These are phyloP conservation scores for Aegithalos caudatus DNA, from an alignment of 2,113 vertebrate species.

Conservation along the genomic window DNA sequence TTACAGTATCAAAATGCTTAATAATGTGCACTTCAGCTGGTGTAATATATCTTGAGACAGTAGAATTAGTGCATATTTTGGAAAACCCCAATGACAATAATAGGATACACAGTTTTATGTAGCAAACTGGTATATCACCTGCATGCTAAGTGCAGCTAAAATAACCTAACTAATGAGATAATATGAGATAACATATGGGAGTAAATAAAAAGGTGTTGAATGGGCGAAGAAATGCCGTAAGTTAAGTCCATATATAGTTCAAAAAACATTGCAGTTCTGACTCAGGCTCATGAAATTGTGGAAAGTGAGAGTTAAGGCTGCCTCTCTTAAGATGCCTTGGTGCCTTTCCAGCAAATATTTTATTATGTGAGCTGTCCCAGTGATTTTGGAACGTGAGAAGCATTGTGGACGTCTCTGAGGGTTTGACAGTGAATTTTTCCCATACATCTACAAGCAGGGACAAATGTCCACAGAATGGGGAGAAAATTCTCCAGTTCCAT, in stretches of 20 bases:
- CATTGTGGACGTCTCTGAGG: neutral
- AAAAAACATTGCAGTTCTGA: conserved; percentile 40
- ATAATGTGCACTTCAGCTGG: conserved; percentile 15
- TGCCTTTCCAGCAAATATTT: conserved; percentile 23
- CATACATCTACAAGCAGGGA: neutral
- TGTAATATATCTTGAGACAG: conserved; percentile 1
- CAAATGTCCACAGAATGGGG: neutral
- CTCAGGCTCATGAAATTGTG: conserved; percentile 44
- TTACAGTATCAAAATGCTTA: conserved; percentile 17
- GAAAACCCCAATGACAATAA: conserved; percentile 44
- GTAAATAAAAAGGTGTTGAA: conserved; percentile 50
- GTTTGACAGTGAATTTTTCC: neutral
- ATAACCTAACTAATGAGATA: conserved; percentile 65
- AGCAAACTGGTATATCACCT: conserved; percentile 42
- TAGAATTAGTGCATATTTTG: neutral
- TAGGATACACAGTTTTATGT: conserved; percentile 49
- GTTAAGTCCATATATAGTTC: conserved; percentile 41
- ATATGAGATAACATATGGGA: conserved; percentile 35
- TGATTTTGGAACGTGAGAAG: neutral
- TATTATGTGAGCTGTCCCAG: conserved; percentile 4
- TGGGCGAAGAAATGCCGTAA: conserved; percentile 56
- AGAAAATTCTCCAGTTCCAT: neutral
- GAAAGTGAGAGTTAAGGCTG: conserved; percentile 66
- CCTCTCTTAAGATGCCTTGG: conserved; percentile 3
- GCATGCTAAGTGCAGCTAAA: conserved; percentile 45